A percentile compares a stretch with the other conserved stretches of the same genome.
phyloP scores from a whole-genome alignment of 2,888 invertebrate species.

The Drosophila anomalata region DNA sequence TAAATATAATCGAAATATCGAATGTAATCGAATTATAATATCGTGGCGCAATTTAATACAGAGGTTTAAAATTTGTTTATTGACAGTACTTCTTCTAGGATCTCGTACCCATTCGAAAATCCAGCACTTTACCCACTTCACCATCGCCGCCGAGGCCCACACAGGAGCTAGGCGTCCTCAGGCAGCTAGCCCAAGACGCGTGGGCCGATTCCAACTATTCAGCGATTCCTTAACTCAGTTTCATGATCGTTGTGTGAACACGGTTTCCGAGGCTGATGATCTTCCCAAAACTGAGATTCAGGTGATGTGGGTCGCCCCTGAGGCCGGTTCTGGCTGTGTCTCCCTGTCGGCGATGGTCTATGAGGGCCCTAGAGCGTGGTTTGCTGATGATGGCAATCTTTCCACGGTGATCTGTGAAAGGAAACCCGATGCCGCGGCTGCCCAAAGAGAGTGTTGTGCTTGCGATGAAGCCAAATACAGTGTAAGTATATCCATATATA shows the following conservation, averaged over 20 bases:
- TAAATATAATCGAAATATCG: no score
- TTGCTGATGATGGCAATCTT: slow-evolving; percentile 93
- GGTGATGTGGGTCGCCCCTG: slow-evolving; percentile 96
- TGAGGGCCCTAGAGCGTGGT: slow-evolving; percentile 92
- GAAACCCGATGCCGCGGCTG: slow-evolving; percentile 85
- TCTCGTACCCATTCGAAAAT: slow-evolving; percentile 87
- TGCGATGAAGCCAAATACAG: slow-evolving; percentile 98
- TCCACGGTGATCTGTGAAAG: slow-evolving; percentile 92
- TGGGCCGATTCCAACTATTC: slow-evolving; percentile 89
- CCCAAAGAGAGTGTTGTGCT: slow-evolving; percentile 91
- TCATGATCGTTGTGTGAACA: slow-evolving; percentile 93
- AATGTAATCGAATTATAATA: not conserved
- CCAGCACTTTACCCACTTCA: slow-evolving; percentile 92
- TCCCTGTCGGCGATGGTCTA: slow-evolving; percentile 94
- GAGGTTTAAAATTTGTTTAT: slow-evolving; percentile 1
- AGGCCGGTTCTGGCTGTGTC: slow-evolving; percentile 93
- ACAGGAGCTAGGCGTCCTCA: slow-evolving; percentile 75
- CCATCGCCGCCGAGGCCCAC: slow-evolving; percentile 88
- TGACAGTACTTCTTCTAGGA: slow-evolving; percentile 88
- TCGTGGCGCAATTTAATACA: not conserved
- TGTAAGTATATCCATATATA: slow-evolving; percentile 84
- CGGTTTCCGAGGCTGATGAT: slow-evolving; percentile 91
- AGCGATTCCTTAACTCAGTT: slow-evolving; percentile 86
- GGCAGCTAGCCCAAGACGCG: slow-evolving; percentile 85
- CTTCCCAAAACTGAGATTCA: slow-evolving; percentile 92